Base-by-base conservation (phyloP, 2,113 vertebrate genomes). In the Smithornis capensis region DNA sequence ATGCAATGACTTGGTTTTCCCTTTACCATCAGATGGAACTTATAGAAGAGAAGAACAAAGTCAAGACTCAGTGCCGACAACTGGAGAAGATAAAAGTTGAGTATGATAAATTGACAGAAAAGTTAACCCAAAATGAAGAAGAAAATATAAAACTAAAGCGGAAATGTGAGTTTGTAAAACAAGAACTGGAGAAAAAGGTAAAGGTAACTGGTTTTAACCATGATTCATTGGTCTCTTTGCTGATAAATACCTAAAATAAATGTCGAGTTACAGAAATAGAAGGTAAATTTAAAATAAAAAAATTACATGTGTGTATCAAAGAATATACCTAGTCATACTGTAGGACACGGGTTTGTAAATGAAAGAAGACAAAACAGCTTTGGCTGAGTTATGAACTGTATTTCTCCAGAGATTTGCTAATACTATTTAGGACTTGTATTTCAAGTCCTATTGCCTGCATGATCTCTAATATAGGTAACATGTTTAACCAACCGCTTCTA, bases 141-240 rank as follows among this genome's bases (percentile, higher is more conserved):
- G 98, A 98, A 74, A 98, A 98, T 69, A 70, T 93, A 64, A 98
- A 97, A 64, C 96, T 99, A 78, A 98, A 97, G 55, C 94, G 91
- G 92, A 99, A 99, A 87, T 98, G 98, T 96, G 98, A 99, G 68
- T 93, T 97, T 84, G 90, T 99, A 86, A 98, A 98, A 93, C 97
- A 99, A 89, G 98, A 99, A 86, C 95, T 99, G 94, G 98, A 99
- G 49, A 98, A 98, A 95, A 99, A 98, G 98, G 99, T 99, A 98
- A 98, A 85, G 22, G 53, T 77, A 73, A 71, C 22, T 77, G 28
- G 17, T 89, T 67, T 83, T 56, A n/a, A 38, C 24, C 9, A 7
- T 75, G 14, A 59, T 55, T 59, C 0, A 0, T 73, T 38, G 35
- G 17, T 81, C 23, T 64, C 9, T 80, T 3, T 78, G 27, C n/a